Evolutionary conservation across 2,797 vertebrate species (phyloP).

Genomic region (Gymnopithys bicolor): DNA sequence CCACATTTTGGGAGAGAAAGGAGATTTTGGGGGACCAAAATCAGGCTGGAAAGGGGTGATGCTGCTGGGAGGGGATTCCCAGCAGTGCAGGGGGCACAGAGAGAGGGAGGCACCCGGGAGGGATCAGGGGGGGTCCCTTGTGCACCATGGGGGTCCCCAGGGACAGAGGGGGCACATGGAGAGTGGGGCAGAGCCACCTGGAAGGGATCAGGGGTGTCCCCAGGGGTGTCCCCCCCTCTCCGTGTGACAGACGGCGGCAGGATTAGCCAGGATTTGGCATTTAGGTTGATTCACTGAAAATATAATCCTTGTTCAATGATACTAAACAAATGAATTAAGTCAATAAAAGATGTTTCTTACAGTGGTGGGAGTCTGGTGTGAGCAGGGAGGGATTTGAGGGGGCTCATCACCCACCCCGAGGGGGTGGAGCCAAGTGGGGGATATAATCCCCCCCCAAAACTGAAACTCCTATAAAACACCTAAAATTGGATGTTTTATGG

Average conservation of each 20-base stretch:
- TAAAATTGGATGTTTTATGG: neutral
- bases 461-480: neutral
- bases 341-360: conserved; percentile 45
- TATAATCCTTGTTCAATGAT: conserved; percentile 27
- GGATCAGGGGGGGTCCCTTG: no score
- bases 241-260: neutral
- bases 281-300: conserved; percentile 18
- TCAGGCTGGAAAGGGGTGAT: neutral
- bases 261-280: neutral
- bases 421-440: neutral
- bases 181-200: neutral
- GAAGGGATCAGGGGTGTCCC: neutral
- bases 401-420: neutral
- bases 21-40: neutral
- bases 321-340: conserved; percentile 3
- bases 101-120: neutral
- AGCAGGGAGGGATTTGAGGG: no score
- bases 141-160: neutral
- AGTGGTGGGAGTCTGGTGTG: neutral
- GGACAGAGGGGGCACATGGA: neutral
- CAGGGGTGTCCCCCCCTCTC: no score
- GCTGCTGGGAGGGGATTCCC: neutral
- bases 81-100: neutral
- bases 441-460: fast-evolving
- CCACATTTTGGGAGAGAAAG: neutral